Evolutionary conservation across 2,113 vertebrate species (phyloP).

Genomic region (Clarias gariepinus): DNA sequence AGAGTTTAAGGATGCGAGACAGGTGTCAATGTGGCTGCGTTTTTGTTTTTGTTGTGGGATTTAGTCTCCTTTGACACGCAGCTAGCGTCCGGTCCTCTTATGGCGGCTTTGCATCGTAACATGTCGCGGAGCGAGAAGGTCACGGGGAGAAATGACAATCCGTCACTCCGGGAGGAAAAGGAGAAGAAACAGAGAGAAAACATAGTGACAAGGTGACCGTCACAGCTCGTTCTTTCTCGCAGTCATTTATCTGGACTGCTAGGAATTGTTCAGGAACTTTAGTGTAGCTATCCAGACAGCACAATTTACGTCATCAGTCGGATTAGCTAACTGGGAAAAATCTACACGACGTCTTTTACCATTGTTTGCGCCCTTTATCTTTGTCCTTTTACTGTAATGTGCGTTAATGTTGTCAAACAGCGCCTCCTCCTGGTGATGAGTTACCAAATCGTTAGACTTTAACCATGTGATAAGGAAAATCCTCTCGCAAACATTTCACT

Average conservation of each 20-base stretch:
- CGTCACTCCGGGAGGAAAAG: slow-evolving; percentile 25
- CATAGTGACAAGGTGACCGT: slow-evolving; percentile 38
- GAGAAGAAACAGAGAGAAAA: neutral
- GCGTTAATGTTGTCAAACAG: neutral
- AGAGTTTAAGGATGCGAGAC: slow-evolving; percentile 59
- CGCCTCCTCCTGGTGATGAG: neutral
- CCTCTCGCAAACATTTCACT: neutral
- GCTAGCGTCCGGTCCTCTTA: slow-evolving; percentile 22
- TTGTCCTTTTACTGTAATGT: neutral
- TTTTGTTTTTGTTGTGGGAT: slow-evolving; percentile 70
- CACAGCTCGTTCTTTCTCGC: slow-evolving; percentile 20
- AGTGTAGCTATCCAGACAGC: neutral
- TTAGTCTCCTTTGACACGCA: slow-evolving; percentile 63
- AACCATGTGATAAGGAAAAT: neutral
- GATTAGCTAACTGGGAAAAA: neutral
- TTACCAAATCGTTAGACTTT: neutral
- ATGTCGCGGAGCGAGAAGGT: slow-evolving; percentile 46
- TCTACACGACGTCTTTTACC: neutral
- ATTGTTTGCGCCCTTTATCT: neutral
- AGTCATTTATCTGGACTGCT: neutral
- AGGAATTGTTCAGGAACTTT: neutral
- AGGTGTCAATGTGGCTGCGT: slow-evolving; percentile 59
- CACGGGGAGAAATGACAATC: slow-evolving; percentile 45
- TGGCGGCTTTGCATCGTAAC: slow-evolving; percentile 17
- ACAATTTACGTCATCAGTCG: neutral